Conservation (phyloP, 2,888 invertebrate species). For the Gnatocerus cornutus region DNA sequence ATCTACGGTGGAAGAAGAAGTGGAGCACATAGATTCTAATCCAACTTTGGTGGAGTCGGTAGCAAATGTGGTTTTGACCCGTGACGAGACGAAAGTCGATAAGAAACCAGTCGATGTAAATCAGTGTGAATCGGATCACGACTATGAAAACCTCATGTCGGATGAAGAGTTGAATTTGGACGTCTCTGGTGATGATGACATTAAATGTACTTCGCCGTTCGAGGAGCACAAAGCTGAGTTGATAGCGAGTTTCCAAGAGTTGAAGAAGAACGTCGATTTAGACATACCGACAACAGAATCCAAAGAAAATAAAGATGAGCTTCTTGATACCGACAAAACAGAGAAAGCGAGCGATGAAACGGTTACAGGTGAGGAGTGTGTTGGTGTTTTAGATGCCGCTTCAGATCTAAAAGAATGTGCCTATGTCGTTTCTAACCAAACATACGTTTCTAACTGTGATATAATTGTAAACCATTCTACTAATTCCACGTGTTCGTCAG, state of each 20-base stretch:
- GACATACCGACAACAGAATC: constrained; percentile 50
- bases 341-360: constrained; percentile 44
- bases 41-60: constrained; percentile 60
- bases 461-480: constrained; percentile 53
- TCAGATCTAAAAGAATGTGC: constrained; percentile 60
- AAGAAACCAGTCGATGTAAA: constrained; percentile 1
- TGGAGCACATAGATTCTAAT: constrained; percentile 60
- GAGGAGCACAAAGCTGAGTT: constrained; percentile 66
- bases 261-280: constrained; percentile 59
- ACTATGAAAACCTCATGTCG: constrained; percentile 67
- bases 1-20: constrained; percentile 58
- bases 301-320: constrained; percentile 38
- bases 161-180: constrained; percentile 59
- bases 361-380: constrained; percentile 68
- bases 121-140: constrained; percentile 62
- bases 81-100: constrained; percentile 55
- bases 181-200: constrained; percentile 48
- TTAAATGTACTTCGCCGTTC: constrained; percentile 59
- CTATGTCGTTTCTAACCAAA: constrained; percentile 50
- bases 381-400: constrained; percentile 60
- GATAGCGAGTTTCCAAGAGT: constrained; percentile 66
- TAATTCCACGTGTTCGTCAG: constrained; percentile 32
- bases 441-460: constrained; percentile 61
- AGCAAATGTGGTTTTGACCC: constrained; percentile 66
- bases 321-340: constrained; percentile 41